Evolutionary conservation across 2,797 vertebrate genomes (phyloP), one percentile per base, ranked within the genome.

Genomic region (Melanogrammus aeglefinus): DNA sequence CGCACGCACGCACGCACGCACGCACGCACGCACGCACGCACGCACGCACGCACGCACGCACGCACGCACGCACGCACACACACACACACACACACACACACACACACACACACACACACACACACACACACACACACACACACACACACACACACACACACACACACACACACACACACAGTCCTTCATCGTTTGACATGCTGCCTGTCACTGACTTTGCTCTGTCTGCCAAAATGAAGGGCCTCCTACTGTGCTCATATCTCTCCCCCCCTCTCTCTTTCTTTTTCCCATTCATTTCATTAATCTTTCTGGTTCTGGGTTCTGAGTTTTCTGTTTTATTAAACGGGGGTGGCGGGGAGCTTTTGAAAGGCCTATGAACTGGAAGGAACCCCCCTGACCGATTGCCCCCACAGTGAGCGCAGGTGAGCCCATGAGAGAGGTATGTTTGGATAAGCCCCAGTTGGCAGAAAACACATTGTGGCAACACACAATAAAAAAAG

Each of bases 201-300:
- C 57, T 24, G 57, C 57, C 21, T 63, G 57, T 63, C 57, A 24
- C 57, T 63, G 7, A 63, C n/a, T 24, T 63, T 63, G n/a, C 57
- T n/a, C 47, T 51, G 47, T 83, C 80, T 80, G 77, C 83, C n/a
- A 14, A 21, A 80, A 69, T 79, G 77, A 78, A 80, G 47, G 82
- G 66, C 78, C 8, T 76, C 87, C 87, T 77, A 80, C 86, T 88
- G 84, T 66, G 84, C 38, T 74, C 6, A 16, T 83, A 75, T 78
- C 72, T 83, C 66, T 51, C n/a, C 78, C 36, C 57, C 29, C 38
- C 66, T n/a, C 51, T 77, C 33, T 72, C 35, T 51, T 39, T 74
- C 74, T 70, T 31, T 51, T 38, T 74, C 74, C 73, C 75, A 73
- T 73, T 81, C 76, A 83, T 82, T 83, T 76, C n/a, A 63, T 63